A percentile compares a stretch with the other conserved stretches of the same genome.
Evolutionary conservation across 64 coral and sea anemone genomes (phyloP).

Genomic region (Hydrozoanthus tunicans): DNA sequence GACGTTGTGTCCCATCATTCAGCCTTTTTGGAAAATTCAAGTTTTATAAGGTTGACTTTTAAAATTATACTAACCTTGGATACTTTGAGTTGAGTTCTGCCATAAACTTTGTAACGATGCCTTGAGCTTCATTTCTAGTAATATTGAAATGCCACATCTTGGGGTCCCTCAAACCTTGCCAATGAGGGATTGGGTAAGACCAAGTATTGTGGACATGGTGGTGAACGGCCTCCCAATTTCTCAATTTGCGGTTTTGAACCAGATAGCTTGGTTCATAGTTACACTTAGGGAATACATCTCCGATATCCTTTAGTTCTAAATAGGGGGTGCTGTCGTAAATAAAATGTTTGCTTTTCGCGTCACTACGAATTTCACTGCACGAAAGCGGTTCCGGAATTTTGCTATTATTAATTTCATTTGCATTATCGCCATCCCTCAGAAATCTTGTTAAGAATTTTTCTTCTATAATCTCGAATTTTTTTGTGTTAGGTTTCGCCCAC

Average conservation of each 20-base stretch:
- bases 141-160: slow-evolving; percentile 27
- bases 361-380: slow-evolving; percentile 2
- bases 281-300: slow-evolving; percentile 1
- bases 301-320: not conserved
- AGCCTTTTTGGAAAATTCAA: no score
- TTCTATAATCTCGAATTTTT: not conserved
- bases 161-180: not conserved
- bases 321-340: not conserved
- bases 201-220: slow-evolving; percentile 20
- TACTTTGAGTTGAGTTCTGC: slow-evolving; percentile 35
- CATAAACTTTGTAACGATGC: slow-evolving; percentile 26
- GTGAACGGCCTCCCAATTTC: slow-evolving; percentile 15
- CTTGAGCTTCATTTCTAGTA: not conserved
- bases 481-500: slow-evolving; percentile 4
- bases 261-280: slow-evolving; percentile 29
- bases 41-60: no score
- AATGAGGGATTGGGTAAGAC: slow-evolving; percentile 27
- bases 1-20: no score
- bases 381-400: slow-evolving; percentile 27
- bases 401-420: not conserved
- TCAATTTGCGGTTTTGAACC: not conserved
- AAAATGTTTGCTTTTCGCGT: slow-evolving; percentile 6
- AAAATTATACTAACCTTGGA: slow-evolving; percentile 13
- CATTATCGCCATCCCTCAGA: not conserved
- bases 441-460: slow-evolving; percentile 24